Base-by-base conservation (phyloP, 2,113 vertebrate species). In the Prinia subflava region DNA sequence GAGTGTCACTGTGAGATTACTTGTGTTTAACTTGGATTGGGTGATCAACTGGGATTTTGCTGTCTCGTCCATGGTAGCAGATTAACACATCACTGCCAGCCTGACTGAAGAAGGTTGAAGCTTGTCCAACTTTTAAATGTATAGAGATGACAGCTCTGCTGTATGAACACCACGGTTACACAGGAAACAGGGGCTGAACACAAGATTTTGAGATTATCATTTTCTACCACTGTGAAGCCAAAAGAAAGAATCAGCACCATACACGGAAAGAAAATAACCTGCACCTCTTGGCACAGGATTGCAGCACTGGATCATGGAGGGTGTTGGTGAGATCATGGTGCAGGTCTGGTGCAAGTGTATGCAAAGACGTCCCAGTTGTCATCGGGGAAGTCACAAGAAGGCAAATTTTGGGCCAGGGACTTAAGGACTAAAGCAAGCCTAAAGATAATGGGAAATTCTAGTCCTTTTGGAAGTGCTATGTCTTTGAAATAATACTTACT, bases 51-150 rank as follows among this genome's bases (percentile, higher is more conserved):
- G 69, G 55, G 83, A 95, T 92, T 92, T 95, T 69, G 63, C 94
- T 90, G 62, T 77, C 87, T 94, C 11, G 13, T 67, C 93, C 95
- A 86, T 30, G 83, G 82, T 39, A 92, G 31, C 56, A 90, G 62
- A 91, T 90, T 83, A 92, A 86, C 82, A 85, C 71, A 74, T 83
- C 77, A 64, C 81, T 3, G 2, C 57, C 83, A 83, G 64, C 60
- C 79, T 71, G 60, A 35, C 76, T 75, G 90, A 81, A 75, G 90
- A 94, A 87, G 67, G 31, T 39, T 83, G 89, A 87, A 84, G 67
- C 44, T 91, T 86, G 96, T 94, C 78, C 71, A 63, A 96, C 94
- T 52, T 91, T 41, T 56, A 33, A 81, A 79, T 41, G 19, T 78
- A 49, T 42, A 33, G 55, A 70, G 62, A 84, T 15, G 49, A 55